Base-by-base conservation (phyloP, 1,140 invertebrate genomes). In the Lepidostoma basale region DNA sequence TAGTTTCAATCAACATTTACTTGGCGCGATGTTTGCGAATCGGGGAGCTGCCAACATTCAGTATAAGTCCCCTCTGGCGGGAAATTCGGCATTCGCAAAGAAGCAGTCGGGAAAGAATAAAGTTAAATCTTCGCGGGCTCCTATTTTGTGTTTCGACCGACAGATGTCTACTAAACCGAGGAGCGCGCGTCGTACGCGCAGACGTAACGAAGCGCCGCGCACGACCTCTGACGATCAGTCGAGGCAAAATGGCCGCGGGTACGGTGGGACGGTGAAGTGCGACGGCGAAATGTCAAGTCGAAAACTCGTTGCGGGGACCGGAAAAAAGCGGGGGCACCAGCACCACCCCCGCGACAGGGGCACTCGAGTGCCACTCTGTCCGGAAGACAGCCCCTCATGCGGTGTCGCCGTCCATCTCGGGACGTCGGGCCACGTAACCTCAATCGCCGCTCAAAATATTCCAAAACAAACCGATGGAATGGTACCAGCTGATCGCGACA, bases 281-380 rank as follows among this genome's bases (percentile, higher is more conserved):
- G 49, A 66, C 47, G 54, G 23, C 16, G 64, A 60, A 36, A 67
- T 67, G 64, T 45, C 64, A 49, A 40, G 54, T 28, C 64, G 64
- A 36, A 67, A 60, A 40, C 36, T 67, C 60, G 72, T 62, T 30
- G 58, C 75, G 75, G 63, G 76, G 76, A 77, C 77, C 74, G 75
- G 75, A 73, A 76, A 76, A 76, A 75, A 76, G 79, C 84, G 62
- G 77, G 90, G 90, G 62, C 90, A 92, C 77, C 90, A 92, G 79
- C 90, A 92, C 80, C 90, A 92, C 83, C 89, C 87, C 72, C 85
- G 87, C 72, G 69, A 71, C 49, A 62, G 69, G 59, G 33, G 45
- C 16, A 22, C 79, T 76, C 82, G 84, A 78, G 77, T 82, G 74
- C 42, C 76, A 67, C 75, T 77, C 71, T 75, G 78, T 73, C 78